A percentile compares a stretch with the other conserved stretches of the same genome.
These are phyloP conservation scores for Prionchulus punctatus DNA, from an alignment of 2,888 invertebrate species.

Conservation along the genomic window DNA sequence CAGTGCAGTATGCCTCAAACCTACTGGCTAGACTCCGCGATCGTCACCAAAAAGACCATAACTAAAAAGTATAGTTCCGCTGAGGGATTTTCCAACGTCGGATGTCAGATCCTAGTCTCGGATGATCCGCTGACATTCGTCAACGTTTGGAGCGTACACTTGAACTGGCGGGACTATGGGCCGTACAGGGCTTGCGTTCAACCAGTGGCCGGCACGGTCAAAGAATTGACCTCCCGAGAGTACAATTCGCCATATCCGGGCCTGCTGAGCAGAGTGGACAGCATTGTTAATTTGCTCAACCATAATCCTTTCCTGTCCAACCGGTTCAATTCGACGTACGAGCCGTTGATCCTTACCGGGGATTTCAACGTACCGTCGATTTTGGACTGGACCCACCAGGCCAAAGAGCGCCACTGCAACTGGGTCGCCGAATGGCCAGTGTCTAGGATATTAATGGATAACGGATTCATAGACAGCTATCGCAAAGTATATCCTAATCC, in stretches of 20 bases:
- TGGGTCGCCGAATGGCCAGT: constrained; percentile 21
- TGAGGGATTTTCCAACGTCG: not conserved
- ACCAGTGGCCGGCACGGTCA: too few species aligned
- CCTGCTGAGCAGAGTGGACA: not conserved
- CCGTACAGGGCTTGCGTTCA: not conserved
- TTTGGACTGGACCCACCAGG: constrained; percentile 21
- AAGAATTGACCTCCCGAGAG: too few species aligned
- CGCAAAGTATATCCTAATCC: constrained; percentile 20
- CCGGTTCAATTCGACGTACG: not conserved
- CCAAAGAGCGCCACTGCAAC: constrained; percentile 17
- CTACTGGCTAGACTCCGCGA: constrained; percentile 4
- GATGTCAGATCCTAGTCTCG: not conserved
- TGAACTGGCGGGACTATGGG: not conserved
- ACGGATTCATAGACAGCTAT: constrained; percentile 19
- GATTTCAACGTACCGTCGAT: constrained; percentile 26
- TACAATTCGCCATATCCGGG: not conserved
- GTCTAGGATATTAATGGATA: constrained; percentile 17
- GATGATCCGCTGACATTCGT: not conserved
- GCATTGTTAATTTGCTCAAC: not conserved
- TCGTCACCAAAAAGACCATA: not conserved
- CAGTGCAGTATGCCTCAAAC: too few species aligned
- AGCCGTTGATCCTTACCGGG: constrained; percentile 20
- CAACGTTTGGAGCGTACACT: not conserved
- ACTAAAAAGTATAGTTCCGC: not conserved
- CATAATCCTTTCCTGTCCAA: not conserved